Conservation (phyloP, 1,140 invertebrate genomes). For the Drosophila sulfurigaster region DNA sequence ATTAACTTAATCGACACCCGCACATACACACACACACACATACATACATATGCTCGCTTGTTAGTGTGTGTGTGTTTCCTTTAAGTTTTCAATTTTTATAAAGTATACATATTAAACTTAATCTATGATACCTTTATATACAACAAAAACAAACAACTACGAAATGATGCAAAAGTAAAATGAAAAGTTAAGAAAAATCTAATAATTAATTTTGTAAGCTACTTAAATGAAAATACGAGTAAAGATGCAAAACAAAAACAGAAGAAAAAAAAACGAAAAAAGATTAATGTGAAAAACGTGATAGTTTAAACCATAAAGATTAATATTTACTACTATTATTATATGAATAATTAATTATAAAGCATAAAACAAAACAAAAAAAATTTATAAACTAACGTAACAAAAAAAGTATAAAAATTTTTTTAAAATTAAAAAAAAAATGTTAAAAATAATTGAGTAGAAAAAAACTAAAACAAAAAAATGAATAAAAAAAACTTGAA, state of each 20-base stretch:
- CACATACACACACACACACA: constrained; percentile 21
- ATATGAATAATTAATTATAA: constrained; percentile 83
- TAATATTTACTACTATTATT: constrained; percentile 83
- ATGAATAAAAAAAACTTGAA: constrained; percentile 81
- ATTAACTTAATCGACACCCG: constrained; percentile 12
- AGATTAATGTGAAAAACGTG: constrained; percentile 81
- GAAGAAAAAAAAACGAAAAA: constrained; percentile 58
- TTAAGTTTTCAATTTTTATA: constrained; percentile 75
- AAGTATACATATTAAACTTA: constrained; percentile 56
- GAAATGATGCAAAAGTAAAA: constrained; percentile 54
- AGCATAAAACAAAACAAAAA: constrained; percentile 51
- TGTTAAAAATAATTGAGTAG: constrained; percentile 82
- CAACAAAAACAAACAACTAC: constrained; percentile 48
- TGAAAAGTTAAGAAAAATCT: constrained; percentile 38
- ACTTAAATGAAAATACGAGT: constrained; percentile 74
- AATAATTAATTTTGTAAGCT: constrained; percentile 74
- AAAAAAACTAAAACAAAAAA: constrained; percentile 82
- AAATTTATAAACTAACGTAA: constrained; percentile 79
- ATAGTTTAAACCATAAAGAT: constrained; percentile 83
- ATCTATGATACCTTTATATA: constrained; percentile 51
- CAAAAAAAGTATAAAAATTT: constrained; percentile 77
- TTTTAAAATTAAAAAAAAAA: constrained; percentile 78
- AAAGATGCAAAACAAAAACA: constrained; percentile 33
- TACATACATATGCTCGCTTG: constrained; percentile 22
- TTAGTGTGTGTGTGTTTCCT: constrained; percentile 50